Evolutionary conservation across 2,888 invertebrate species (phyloP), one percentile per base, ranked within the genome.

Genomic region (Aporophyla lueneburgensis): DNA sequence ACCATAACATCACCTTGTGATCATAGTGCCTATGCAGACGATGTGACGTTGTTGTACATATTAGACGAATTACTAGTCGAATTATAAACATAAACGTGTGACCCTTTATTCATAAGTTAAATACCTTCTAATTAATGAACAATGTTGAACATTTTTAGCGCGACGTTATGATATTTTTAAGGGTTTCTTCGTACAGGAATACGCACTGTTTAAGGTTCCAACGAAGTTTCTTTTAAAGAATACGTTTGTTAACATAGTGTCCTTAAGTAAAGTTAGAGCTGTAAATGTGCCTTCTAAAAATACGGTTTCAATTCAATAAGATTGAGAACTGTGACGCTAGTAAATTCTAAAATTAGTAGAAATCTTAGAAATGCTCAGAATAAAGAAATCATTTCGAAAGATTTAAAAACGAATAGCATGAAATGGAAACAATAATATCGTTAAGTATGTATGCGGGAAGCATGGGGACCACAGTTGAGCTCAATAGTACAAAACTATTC

Each of bases 41-140:
- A 81, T 81, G n/a, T 75, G 86, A 89, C 88, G 81, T 88, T 89
- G 81, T 88, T 94, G 93, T 95, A 93, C 86, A 95, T 95, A 95
- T 92, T 94, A 95, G 93, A 91, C 88, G 92, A 93, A 92, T 90
- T 94, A 94, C 94, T 95, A 95, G 94, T 94, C 95, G 89, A 91
- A 90, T 92, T 90, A 90, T 90, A 90, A 90, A 72, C 81, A 82
- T 71, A 80, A 85, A 61, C 24, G 88, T 83, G 86, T 89, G 89
- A 82, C 80, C 86, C 86, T 85, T 3, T 85, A 78, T 62, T 53
- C 78, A 43, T 84, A 78, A 81, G 75, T 80, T 78, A 76, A 78
- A 67, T 74, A 74, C 71, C 19, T 78, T 66, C 24, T 78, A 80
- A 80, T 79, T 69, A 63, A 78, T 69, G 62, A 78, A 77, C 65